A percentile compares a stretch with the other conserved stretches of the same genome.
phyloP scores from a whole-genome alignment of 2,113 vertebrate species.

The Percina caprodes region DNA sequence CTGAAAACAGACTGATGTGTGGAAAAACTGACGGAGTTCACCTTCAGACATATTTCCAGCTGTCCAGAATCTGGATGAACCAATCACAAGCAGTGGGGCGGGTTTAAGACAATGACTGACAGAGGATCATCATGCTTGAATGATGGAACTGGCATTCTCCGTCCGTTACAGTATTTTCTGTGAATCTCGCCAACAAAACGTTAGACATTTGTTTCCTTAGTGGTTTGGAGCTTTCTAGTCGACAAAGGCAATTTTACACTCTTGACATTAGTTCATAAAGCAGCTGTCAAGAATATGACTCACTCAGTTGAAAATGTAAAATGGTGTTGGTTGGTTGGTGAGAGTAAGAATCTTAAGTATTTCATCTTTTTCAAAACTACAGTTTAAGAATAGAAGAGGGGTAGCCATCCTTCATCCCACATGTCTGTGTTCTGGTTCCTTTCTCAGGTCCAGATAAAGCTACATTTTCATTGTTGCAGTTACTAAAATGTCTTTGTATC shows the following conservation, averaged over 20 bases:
- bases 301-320: constrained; percentile 40
- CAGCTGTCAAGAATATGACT: constrained; percentile 49
- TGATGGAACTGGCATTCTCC: no score
- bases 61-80: no score
- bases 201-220: constrained; percentile 26
- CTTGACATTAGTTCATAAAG: constrained; percentile 37
- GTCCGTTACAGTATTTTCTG: not conserved
- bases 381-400: constrained; percentile 2
- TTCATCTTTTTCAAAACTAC: constrained; percentile 35
- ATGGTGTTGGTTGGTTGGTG: constrained; percentile 10
- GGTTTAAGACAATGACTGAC: no score
- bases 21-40: not conserved
- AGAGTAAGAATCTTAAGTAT: constrained; percentile 16
- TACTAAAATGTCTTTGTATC: constrained; percentile 5
- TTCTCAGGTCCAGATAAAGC: not conserved
- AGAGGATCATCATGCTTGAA: no score
- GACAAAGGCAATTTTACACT: constrained; percentile 46
- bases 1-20: not conserved
- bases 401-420: not conserved
- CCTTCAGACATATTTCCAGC: not conserved
- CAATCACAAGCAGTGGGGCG: no score
- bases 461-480: not conserved
- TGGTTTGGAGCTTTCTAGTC: constrained; percentile 30
- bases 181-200: constrained; percentile 23
- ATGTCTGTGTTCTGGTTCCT: not conserved